Evolutionary conservation across 2,888 invertebrate species (phyloP).

Genomic region (Plebejus argus): DNA sequence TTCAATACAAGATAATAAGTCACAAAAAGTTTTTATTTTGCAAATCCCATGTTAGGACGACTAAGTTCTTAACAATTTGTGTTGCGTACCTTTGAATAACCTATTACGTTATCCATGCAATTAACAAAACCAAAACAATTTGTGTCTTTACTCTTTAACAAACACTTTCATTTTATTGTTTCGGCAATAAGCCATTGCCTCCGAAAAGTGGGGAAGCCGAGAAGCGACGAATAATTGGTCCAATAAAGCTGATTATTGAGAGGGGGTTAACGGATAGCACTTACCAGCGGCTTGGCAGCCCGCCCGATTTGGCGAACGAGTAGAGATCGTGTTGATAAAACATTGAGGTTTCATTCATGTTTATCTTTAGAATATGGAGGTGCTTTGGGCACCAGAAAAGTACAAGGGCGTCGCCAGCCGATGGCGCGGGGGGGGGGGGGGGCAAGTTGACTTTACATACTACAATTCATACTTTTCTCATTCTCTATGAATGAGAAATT

Average conservation of each 20-base stretch:
- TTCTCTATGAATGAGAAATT: too few species aligned
- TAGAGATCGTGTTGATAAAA: conserved; percentile 1
- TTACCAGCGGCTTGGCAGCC: conserved; percentile 27
- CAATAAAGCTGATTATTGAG: conserved; percentile 1
- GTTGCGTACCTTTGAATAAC: too few species aligned
- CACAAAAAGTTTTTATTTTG: too few species aligned
- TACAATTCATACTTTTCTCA: too few species aligned
- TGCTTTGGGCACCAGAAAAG: too few species aligned
- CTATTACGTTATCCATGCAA: too few species aligned
- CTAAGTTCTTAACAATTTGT: too few species aligned
- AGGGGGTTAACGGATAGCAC: conserved; percentile 20
- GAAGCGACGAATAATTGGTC: background rate
- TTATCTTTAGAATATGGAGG: background rate
- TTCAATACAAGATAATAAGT: too few species aligned
- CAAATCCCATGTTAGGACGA: too few species aligned
- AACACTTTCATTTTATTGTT: background rate
- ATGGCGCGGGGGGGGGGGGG: too few species aligned
- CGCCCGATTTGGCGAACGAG: conserved; percentile 1
- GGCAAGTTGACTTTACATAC: too few species aligned
- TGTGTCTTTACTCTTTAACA: background rate
- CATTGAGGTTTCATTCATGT: background rate
- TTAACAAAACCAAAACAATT: background rate
- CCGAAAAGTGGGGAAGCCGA: background rate
- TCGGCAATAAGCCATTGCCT: background rate
- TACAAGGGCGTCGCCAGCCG: too few species aligned